Evolutionary conservation across 2,888 invertebrate species (phyloP).

Genomic region (Opisthograptis luteolata): DNA sequence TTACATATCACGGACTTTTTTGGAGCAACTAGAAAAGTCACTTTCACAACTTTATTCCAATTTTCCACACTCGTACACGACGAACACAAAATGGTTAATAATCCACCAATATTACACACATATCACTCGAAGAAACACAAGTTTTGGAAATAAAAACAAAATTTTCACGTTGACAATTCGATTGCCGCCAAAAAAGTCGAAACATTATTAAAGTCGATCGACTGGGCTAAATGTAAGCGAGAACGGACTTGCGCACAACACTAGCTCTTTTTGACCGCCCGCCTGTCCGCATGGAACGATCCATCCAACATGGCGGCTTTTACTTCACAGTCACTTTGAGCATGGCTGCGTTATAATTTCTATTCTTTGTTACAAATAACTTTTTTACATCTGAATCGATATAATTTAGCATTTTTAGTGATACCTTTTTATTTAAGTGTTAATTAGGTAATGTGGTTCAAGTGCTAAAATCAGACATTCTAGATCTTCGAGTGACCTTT

Average conservation of each 20-base stretch:
- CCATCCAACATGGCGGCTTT: constrained; percentile 79
- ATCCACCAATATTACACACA: too few species aligned
- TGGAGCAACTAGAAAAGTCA: too few species aligned
- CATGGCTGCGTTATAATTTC: constrained; percentile 70
- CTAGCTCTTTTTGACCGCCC: constrained; percentile 60
- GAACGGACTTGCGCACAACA: constrained; percentile 71
- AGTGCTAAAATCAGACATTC: constrained; percentile 69
- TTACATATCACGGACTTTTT: too few species aligned
- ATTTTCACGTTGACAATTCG: too few species aligned
- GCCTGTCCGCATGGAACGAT: constrained; percentile 68
- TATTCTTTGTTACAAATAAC: constrained; percentile 55
- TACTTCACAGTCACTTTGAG: constrained; percentile 73
- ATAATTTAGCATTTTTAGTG: constrained; percentile 58
- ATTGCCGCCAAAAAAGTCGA: too few species aligned
- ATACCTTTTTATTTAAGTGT: constrained; percentile 63
- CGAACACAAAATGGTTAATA: too few species aligned
- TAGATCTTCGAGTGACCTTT: constrained; percentile 82
- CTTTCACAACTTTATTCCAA: too few species aligned
- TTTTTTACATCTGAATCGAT: constrained; percentile 56
- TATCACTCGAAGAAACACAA: too few species aligned
- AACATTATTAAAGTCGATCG: constrained; percentile 69
- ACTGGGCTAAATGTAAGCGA: constrained; percentile 52
- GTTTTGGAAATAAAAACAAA: too few species aligned
- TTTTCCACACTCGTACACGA: too few species aligned
- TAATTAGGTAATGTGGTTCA: constrained; percentile 65